phyloP scores from a whole-genome alignment of 1,140 invertebrate species.

The Heterodera schachtii region DNA sequence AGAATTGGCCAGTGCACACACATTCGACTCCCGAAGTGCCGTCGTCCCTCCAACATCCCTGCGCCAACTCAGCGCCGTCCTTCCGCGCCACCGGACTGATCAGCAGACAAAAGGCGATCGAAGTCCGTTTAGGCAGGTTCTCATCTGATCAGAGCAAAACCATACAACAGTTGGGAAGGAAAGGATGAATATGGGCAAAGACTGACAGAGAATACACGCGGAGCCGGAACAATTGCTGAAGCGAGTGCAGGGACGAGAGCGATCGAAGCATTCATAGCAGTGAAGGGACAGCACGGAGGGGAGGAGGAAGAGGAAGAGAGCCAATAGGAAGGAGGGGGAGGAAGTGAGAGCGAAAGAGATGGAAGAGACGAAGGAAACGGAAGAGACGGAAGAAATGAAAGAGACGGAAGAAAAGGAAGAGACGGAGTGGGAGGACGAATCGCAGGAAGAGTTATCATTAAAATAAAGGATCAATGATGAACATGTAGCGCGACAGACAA shows the following conservation, averaged over 20 bases:
- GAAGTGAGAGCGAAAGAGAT: too few relatives aligned
- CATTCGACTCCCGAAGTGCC: slow-evolving; percentile 17
- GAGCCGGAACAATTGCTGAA: slow-evolving; percentile 26
- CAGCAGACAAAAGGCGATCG: slow-evolving; percentile 18
- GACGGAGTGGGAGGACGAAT: too few relatives aligned
- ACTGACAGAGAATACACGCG: slow-evolving; percentile 36
- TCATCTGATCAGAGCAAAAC: slow-evolving; percentile 33
- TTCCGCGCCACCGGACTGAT: neutral
- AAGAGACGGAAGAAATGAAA: too few relatives aligned
- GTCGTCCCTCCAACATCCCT: slow-evolving; percentile 29
- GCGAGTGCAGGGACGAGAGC: slow-evolving; percentile 8
- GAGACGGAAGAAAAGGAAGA: too few relatives aligned
- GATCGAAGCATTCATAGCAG: slow-evolving; percentile 35
- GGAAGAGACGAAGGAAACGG: too few relatives aligned
- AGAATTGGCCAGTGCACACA: slow-evolving; percentile 33
- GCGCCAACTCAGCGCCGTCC: slow-evolving; percentile 1
- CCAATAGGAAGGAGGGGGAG: too few relatives aligned
- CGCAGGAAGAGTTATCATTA: too few relatives aligned
- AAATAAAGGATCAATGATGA: too few relatives aligned
- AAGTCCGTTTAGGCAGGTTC: slow-evolving; percentile 19
- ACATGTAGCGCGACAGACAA: too few relatives aligned
- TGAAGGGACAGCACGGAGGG: slow-evolving; percentile 1
- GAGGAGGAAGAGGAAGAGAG: neutral
- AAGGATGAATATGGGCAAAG: neutral
- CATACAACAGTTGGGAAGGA: neutral